Evolutionary conservation across 2,113 vertebrate species (phyloP).

Genomic region (Zingel zingel): DNA sequence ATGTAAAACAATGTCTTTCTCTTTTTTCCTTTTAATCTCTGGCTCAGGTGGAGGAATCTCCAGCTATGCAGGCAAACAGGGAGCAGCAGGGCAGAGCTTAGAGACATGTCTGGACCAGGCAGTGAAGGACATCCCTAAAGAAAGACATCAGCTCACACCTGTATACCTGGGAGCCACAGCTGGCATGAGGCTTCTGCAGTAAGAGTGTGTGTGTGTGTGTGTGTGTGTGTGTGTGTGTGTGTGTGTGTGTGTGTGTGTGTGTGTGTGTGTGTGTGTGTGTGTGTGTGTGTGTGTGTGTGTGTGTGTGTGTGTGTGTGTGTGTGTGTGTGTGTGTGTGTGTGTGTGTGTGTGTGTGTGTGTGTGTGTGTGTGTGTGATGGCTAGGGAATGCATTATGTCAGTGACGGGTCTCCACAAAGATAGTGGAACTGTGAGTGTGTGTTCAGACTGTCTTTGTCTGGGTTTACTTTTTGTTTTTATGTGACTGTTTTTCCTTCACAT

Average conservation of each 20-base stretch:
- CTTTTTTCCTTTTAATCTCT: neutral
- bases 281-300: neutral
- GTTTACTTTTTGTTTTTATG: neutral
- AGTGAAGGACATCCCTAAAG: constrained; percentile 80
- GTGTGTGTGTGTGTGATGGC: too few species aligned
- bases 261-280: neutral
- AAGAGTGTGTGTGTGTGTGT: constrained; percentile 56
- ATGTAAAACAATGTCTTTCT: neutral
- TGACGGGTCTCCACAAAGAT: too few species aligned
- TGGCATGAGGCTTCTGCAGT: constrained; percentile 92
- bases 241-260: too few species aligned
- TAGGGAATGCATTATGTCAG: too few species aligned
- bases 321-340: constrained; percentile 17
- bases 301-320: neutral
- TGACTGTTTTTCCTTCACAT: neutral
- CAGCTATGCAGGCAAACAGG: constrained; percentile 77
- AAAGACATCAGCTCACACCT: constrained; percentile 80
- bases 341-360: too few species aligned
- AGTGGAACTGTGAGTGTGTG: too few species aligned
- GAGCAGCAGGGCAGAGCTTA: constrained; percentile 75
- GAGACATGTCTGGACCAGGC: constrained; percentile 84
- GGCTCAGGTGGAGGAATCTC: constrained; percentile 81
- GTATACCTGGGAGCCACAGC: constrained; percentile 90
- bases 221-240: constrained; percentile 11
- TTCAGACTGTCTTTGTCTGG: neutral